Percentiles rank a stretch among this genome's conserved stretches.
phyloP scores from a whole-genome alignment of 30 jellyfish, hydroid and myxozoan species.

The Chironex yamaguchii region DNA sequence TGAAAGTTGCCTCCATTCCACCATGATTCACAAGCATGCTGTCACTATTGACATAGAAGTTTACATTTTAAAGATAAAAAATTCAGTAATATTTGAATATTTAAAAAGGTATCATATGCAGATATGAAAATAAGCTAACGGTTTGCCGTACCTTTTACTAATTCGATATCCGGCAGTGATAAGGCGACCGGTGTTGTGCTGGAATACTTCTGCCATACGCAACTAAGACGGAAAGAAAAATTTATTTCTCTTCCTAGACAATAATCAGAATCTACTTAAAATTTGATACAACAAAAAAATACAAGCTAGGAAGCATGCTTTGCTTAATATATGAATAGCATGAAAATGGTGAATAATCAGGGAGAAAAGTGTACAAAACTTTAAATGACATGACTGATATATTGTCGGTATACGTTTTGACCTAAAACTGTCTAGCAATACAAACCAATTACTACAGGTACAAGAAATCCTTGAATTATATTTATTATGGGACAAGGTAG shows the following conservation, averaged over 20 bases:
- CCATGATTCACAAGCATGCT: too few relatives aligned
- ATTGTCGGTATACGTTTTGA: neutral
- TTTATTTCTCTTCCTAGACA: too few relatives aligned
- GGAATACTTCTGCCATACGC: conserved; percentile 41
- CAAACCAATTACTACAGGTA: too few relatives aligned
- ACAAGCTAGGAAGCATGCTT: too few relatives aligned
- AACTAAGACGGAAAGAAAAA: conserved; percentile 33
- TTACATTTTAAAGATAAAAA: too few relatives aligned
- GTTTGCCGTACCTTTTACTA: conserved; percentile 75
- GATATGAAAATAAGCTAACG: neutral
- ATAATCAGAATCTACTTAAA: too few relatives aligned
- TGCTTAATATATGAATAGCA: too few relatives aligned
- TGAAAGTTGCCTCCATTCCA: neutral
- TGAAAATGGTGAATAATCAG: too few relatives aligned
- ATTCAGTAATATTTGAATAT: too few relatives aligned
- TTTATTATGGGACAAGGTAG: too few relatives aligned
- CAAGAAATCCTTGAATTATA: too few relatives aligned
- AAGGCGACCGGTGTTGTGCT: conserved; percentile 18
- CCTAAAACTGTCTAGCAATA: neutral
- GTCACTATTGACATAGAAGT: too few relatives aligned
- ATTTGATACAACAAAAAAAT: neutral
- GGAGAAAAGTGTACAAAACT: neutral
- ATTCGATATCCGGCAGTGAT: conserved; percentile 55
- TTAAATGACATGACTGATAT: neutral
- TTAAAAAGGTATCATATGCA: neutral